Conservation (phyloP, 2,888 invertebrate species). For the Hirtodrosophila confusa region DNA sequence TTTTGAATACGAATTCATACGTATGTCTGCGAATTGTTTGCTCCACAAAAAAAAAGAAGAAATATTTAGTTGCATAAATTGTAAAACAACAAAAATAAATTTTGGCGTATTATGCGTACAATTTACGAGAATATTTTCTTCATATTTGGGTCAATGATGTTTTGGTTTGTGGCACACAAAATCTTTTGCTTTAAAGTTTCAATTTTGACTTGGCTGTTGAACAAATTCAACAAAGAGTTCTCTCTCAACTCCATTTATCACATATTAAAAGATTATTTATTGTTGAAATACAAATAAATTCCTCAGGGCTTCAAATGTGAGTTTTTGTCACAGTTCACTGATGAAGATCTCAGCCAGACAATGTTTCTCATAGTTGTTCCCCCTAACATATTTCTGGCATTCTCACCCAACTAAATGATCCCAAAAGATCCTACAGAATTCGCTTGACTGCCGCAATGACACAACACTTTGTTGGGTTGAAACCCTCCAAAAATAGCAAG, state of each 20-base stretch:
- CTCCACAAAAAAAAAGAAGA: too few relatives aligned
- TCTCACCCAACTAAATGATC: slow-evolving; percentile 62
- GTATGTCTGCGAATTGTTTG: slow-evolving; percentile 45
- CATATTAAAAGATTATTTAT: too few relatives aligned
- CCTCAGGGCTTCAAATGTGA: neutral
- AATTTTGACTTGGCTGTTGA: too few relatives aligned
- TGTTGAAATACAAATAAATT: neutral
- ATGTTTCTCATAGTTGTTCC: slow-evolving; percentile 26
- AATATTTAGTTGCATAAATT: slow-evolving; percentile 26
- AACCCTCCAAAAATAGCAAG: slow-evolving; percentile 44
- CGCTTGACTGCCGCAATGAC: slow-evolving; percentile 61
- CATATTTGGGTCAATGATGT: slow-evolving; percentile 52
- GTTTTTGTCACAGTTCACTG: slow-evolving; percentile 14
- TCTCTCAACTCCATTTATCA: too few relatives aligned
- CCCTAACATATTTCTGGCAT: slow-evolving; percentile 30
- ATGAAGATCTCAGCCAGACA: slow-evolving; percentile 22
- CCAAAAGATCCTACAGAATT: slow-evolving; percentile 29
- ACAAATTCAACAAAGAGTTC: too few relatives aligned
- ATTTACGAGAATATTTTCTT: slow-evolving; percentile 42
- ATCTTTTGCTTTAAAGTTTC: too few relatives aligned
- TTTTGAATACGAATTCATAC: slow-evolving; percentile 18
- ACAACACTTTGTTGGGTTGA: slow-evolving; percentile 42
- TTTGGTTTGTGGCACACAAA: slow-evolving; percentile 1
- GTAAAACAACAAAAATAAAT: slow-evolving; percentile 39
- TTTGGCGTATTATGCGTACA: slow-evolving; percentile 47